Percentiles rank a stretch among this genome's conserved stretches.
Evolutionary conservation across 2,888 invertebrate genomes (phyloP).

Genomic region (Piscicola geometra): DNA sequence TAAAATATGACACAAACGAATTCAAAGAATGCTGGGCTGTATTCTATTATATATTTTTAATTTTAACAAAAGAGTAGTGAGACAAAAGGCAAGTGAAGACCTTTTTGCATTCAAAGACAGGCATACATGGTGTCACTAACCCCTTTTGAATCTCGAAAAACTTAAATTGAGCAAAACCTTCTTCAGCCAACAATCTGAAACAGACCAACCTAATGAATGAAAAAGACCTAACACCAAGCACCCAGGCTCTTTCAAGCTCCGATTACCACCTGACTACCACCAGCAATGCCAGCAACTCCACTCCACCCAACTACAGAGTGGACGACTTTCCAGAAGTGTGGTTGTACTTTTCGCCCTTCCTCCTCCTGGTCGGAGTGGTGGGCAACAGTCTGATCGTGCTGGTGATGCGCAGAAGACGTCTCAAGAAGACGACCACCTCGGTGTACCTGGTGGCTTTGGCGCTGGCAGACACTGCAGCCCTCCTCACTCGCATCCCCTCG

Average conservation of each 20-base stretch:
- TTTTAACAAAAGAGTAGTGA: too few relatives aligned
- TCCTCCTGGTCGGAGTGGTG: slow-evolving; percentile 44
- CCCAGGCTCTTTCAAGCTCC: too few relatives aligned
- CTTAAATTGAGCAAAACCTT: too few relatives aligned
- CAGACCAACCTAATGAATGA: too few relatives aligned
- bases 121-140: too few relatives aligned
- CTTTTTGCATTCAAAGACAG: too few relatives aligned
- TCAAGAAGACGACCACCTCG: slow-evolving; percentile 45
- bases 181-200: too few relatives aligned
- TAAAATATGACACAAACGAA: too few relatives aligned
- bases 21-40: too few relatives aligned
- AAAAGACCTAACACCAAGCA: not conserved
- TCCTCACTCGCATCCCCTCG: slow-evolving; percentile 46
- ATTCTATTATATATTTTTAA: too few relatives aligned
- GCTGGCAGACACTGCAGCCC: slow-evolving; percentile 45
- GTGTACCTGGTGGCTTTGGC: slow-evolving; percentile 46
- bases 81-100: too few relatives aligned
- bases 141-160: too few relatives aligned
- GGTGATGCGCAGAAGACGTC: slow-evolving; percentile 44
- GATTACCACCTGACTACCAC: not conserved
- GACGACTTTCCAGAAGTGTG: slow-evolving; percentile 22
- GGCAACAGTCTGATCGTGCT: slow-evolving; percentile 45
- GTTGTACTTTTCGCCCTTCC: slow-evolving; percentile 35
- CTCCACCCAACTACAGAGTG: not conserved
- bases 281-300: slow-evolving; percentile 2